A percentile compares a stretch with the other conserved stretches of the same genome.
Conservation (phyloP, 2,113 vertebrate species). For the Nerophis lumbriciformis region DNA sequence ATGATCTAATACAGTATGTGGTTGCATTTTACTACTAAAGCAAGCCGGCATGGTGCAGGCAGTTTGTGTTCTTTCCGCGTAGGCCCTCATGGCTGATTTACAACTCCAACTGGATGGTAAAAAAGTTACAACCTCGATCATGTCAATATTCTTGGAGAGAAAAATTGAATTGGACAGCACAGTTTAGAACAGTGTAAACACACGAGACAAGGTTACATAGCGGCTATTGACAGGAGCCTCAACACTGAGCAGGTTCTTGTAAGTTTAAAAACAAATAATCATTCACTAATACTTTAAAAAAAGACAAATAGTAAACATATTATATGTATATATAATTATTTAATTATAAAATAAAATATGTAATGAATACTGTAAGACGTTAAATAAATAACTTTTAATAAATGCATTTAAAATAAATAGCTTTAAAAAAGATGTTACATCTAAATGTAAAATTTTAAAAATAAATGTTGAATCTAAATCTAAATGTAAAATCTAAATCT, state of each 20-base stretch:
- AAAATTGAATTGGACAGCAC: slow-evolving; percentile 49
- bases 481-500: too few relatives aligned
- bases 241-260: background rate
- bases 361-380: too few relatives aligned
- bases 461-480: too few relatives aligned
- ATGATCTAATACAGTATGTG: too few relatives aligned
- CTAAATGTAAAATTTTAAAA: too few relatives aligned
- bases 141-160: slow-evolving; percentile 30
- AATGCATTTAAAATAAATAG: too few relatives aligned
- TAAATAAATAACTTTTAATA: too few relatives aligned
- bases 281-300: too few relatives aligned
- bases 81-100: slow-evolving; percentile 44
- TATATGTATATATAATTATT: too few relatives aligned
- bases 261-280: background rate
- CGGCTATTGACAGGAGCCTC: slow-evolving; percentile 34
- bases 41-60: slow-evolving; percentile 5
- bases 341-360: too few relatives aligned
- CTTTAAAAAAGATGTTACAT: too few relatives aligned
- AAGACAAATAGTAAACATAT: background rate
- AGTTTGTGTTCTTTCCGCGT: slow-evolving; percentile 45
- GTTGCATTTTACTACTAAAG: too few relatives aligned
- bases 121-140: slow-evolving; percentile 35
- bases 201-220: slow-evolving; percentile 29
- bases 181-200: slow-evolving; percentile 42
- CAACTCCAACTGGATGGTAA: slow-evolving; percentile 44